Evolutionary conservation across 2,797 vertebrate species (phyloP).

Genomic region (Epinephelus malabaricus): DNA sequence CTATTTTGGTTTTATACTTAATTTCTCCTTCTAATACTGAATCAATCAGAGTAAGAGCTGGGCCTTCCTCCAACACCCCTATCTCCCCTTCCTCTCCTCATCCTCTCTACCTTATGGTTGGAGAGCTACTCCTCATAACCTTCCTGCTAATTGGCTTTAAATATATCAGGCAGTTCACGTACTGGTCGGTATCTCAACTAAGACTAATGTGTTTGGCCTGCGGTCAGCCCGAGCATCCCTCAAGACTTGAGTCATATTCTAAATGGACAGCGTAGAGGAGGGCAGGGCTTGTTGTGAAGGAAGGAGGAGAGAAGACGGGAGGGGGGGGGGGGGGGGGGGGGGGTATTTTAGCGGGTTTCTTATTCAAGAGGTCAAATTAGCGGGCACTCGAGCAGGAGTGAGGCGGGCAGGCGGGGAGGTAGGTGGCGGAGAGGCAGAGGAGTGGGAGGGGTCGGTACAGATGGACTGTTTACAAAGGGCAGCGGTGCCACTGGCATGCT

Average conservation of each 20-base stretch:
- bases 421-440: conserved; percentile 39
- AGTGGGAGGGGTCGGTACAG: conserved; percentile 65
- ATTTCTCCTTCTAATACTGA: conserved; percentile 5
- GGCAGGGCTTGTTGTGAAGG: conserved; percentile 43
- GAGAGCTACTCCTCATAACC: conserved; percentile 57
- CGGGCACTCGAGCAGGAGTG: conserved; percentile 52
- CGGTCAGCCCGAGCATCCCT: conserved; percentile 72
- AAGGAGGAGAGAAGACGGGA: conserved; percentile 35
- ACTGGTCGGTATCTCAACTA: conserved; percentile 80
- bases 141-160: conserved; percentile 84
- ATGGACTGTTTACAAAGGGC: conserved; percentile 80
- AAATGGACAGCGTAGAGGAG: conserved; percentile 65
- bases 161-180: conserved; percentile 83
- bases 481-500: conserved; percentile 76
- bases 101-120: conserved; percentile 46
- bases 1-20: neutral
- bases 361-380: conserved; percentile 83
- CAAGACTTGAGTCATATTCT: conserved; percentile 84
- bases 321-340: conserved; percentile 25
- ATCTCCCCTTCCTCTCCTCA: conserved; percentile 18
- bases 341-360: conserved; percentile 76
- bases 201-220: conserved; percentile 83
- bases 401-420: conserved; percentile 30
- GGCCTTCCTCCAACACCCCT: conserved; percentile 5
- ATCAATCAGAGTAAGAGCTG: conserved; percentile 33